These are phyloP conservation scores for Rhinichthys osculus DNA, from an alignment of 2,797 vertebrate genomes.

Conservation along the genomic window DNA sequence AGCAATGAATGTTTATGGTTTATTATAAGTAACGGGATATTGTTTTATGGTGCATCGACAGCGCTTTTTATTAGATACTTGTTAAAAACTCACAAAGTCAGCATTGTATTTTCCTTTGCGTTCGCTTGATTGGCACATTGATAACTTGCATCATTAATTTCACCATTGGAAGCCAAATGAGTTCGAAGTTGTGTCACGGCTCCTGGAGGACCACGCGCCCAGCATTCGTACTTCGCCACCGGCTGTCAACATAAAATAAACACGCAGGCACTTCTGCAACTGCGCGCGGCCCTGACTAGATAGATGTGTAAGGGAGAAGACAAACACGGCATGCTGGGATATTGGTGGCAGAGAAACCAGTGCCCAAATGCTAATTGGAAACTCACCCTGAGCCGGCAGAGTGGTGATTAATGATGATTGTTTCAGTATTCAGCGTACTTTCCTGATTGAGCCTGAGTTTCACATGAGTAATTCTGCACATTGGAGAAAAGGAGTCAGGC, in stretches of 20 bases:
- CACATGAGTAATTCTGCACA: constrained; percentile 59
- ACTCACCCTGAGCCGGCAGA: constrained; percentile 54
- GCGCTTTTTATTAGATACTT: constrained; percentile 65
- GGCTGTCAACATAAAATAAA: constrained; percentile 51
- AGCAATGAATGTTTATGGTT: constrained; percentile 77
- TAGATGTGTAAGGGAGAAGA: constrained; percentile 51
- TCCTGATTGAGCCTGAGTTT: constrained; percentile 57
- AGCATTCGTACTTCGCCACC: not conserved
- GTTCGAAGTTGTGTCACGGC: constrained; percentile 15
- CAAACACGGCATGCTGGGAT: constrained; percentile 59
- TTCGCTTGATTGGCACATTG: constrained; percentile 39
- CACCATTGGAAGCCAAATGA: constrained; percentile 34
- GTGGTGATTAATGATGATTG: constrained; percentile 65
- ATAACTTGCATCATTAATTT: constrained; percentile 53
- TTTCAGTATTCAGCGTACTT: constrained; percentile 60
- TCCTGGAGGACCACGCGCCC: constrained; percentile 4
- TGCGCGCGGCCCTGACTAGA: constrained; percentile 31
- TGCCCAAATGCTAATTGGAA: constrained; percentile 63
- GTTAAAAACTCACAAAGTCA: constrained; percentile 62
- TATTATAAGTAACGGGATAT: constrained; percentile 69
- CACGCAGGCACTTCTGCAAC: constrained; percentile 42
- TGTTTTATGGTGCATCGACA: constrained; percentile 73
- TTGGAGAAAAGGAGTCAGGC: constrained; percentile 46
- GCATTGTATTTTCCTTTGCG: constrained; percentile 23
- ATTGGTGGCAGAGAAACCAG: constrained; percentile 55